Percentiles rank a stretch among this genome's conserved stretches.
phyloP scores from a whole-genome alignment of 2,113 vertebrate genomes.

The Apteryx mantelli region DNA sequence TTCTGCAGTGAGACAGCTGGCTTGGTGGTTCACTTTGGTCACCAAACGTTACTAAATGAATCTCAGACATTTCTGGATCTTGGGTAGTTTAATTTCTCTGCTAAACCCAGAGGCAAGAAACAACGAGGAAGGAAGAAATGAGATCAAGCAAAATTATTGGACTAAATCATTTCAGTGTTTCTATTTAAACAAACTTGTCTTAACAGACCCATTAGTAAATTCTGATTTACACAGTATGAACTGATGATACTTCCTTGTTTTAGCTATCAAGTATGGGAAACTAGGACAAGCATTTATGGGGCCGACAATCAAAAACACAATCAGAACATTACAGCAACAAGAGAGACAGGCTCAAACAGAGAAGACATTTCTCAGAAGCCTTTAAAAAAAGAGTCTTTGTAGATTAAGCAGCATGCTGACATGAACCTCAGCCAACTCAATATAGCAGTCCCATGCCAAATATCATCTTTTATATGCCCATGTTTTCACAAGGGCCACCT shows the following conservation, averaged over 20 bases:
- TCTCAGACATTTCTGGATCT: background rate
- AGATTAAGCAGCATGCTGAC: background rate
- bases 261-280: background rate
- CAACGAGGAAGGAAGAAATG: background rate
- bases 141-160: background rate
- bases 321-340: background rate
- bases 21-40: background rate
- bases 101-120: background rate
- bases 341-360: background rate
- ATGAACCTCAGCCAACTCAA: background rate
- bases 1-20: background rate
- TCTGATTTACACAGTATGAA: background rate
- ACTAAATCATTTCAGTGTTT: background rate
- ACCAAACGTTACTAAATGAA: background rate
- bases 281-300: background rate
- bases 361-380: background rate
- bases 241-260: background rate
- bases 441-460: background rate
- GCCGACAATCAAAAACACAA: background rate
- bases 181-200: background rate
- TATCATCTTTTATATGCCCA: background rate
- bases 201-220: background rate
- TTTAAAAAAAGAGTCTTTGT: background rate
- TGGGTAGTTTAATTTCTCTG: background rate
- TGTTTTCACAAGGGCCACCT: background rate